Percentiles rank a stretch among this genome's conserved stretches.
Conservation (phyloP, 2,888 invertebrate genomes). For the Lamellibrachia columna region DNA sequence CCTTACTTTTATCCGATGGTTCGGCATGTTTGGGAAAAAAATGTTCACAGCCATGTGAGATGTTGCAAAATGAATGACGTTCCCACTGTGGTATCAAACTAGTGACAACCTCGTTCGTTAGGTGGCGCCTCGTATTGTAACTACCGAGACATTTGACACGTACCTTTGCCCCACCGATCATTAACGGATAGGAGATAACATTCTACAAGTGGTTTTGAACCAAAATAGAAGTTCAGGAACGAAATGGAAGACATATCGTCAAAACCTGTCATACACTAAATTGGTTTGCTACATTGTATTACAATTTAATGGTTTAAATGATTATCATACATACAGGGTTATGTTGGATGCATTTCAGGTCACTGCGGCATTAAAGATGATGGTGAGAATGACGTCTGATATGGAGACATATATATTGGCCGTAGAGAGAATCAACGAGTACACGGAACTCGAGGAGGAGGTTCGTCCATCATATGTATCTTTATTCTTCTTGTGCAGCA, state of each 20-base stretch:
- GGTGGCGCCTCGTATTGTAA: not conserved
- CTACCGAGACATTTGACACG: too few species aligned
- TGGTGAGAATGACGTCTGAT: conserved; percentile 27
- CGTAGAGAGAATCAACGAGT: conserved; percentile 35
- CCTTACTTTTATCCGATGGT: not conserved
- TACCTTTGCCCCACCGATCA: too few species aligned
- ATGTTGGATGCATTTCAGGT: not conserved
- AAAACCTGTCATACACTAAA: too few species aligned
- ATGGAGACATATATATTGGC: conserved; percentile 32
- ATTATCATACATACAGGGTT: not conserved
- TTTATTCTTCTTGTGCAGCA: not conserved
- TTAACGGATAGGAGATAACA: too few species aligned
- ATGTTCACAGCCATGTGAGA: not conserved
- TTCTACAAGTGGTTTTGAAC: too few species aligned
- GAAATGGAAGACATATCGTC: too few species aligned
- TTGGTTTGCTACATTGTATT: not conserved
- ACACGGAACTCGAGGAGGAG: conserved; percentile 30
- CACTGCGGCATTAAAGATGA: not conserved
- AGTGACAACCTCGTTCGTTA: not conserved
- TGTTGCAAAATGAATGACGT: not conserved
- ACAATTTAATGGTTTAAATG: not conserved
- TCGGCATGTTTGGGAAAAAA: not conserved
- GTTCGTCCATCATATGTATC: conserved; percentile 18
- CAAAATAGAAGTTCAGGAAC: too few species aligned
- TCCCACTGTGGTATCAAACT: not conserved